These are phyloP conservation scores for Festucalex cinctus DNA, from an alignment of 2,113 vertebrate genomes.

Conservation along the genomic window DNA sequence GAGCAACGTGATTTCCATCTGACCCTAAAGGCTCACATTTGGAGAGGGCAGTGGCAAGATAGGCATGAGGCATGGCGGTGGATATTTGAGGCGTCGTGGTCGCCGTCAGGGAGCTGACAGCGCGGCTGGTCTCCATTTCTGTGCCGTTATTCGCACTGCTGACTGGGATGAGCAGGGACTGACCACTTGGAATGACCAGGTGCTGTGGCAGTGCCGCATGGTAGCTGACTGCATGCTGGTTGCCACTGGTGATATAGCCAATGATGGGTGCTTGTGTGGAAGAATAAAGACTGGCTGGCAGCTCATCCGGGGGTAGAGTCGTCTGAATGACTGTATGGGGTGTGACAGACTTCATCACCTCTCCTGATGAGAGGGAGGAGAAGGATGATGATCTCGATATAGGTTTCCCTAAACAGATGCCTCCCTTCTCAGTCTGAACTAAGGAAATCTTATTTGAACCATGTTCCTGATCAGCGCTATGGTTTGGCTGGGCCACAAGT, in stretches of 20 bases:
- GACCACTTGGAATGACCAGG: constrained; percentile 89
- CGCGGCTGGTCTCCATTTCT: constrained; percentile 78
- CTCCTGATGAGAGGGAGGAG: constrained; percentile 74
- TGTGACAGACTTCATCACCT: constrained; percentile 79
- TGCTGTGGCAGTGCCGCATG: constrained; percentile 88
- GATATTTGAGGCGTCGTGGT: constrained; percentile 79
- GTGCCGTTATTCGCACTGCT: constrained; percentile 61
- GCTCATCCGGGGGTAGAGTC: constrained; percentile 81
- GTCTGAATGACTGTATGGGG: constrained; percentile 92
- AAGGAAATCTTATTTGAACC: constrained; percentile 76
- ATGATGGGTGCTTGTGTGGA: constrained; percentile 90
- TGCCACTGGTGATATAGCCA: constrained; percentile 83
- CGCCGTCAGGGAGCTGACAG: constrained; percentile 80
- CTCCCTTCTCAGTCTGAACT: constrained; percentile 82
- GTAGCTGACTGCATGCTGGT: constrained; percentile 81
- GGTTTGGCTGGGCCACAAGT: constrained; percentile 85
- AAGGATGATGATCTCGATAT: constrained; percentile 74
- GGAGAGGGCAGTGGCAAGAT: constrained; percentile 85
- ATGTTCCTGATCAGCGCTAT: constrained; percentile 76
- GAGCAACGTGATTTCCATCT: constrained; percentile 46
- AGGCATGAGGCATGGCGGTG: constrained; percentile 90
- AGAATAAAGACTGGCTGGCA: constrained; percentile 86
- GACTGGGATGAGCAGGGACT: constrained; percentile 92
- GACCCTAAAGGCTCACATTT: constrained; percentile 81
- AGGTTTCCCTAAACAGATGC: constrained; percentile 84